Base-by-base conservation (phyloP, 2,113 vertebrate genomes). In the Eurypyga helias region DNA sequence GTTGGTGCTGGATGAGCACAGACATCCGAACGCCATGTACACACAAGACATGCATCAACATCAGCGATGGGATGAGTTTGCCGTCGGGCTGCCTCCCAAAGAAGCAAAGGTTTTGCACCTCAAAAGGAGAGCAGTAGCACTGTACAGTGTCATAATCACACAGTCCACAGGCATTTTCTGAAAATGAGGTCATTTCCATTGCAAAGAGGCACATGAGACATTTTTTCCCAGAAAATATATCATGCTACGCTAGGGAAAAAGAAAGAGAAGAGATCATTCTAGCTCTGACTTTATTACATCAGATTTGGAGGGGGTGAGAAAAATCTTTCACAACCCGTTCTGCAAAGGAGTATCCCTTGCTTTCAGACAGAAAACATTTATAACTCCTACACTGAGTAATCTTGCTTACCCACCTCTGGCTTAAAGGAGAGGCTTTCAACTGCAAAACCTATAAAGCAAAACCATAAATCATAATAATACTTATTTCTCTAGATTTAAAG, bases 151-250 rank as follows among this genome's bases (percentile, higher is more conserved):
- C 10, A 13, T 9, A 10, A 48, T 75, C 81, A 9, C 61, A 69
- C n/a, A 51, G 8, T 61, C 45, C 91, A 71, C 73, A 38, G 55
- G 8, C 64, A n/a, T 94, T 93, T 87, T 87, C 89, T 89, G 87
- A n/a, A 64, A 57, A 38, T 91, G 91, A 97, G 84, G 57, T 93
- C 72, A 87, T 71, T 93, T 67, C 94, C 81, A 85, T n/a, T 7
- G 33, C 91, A 73, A 71, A 69, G 78, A 96, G 58, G 89, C 85
- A 84, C 67, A 72, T 15, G 82, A 77, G 91, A 82, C 8, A 15
- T 75, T 78, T 45, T 38, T 93, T 97, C 94, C 87, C 89, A 91
- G 87, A 81, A 95, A 94, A 93, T 36, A 28, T 5, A 93, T 77
- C 81, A 19, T 21, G 60, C 46, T 75, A 52, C 18, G 1, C 83